These are phyloP conservation scores for Chondrilla cf. caribensis DNA, from an alignment of 37 sponge, comb jelly and placozoan species.

Conservation along the genomic window DNA sequence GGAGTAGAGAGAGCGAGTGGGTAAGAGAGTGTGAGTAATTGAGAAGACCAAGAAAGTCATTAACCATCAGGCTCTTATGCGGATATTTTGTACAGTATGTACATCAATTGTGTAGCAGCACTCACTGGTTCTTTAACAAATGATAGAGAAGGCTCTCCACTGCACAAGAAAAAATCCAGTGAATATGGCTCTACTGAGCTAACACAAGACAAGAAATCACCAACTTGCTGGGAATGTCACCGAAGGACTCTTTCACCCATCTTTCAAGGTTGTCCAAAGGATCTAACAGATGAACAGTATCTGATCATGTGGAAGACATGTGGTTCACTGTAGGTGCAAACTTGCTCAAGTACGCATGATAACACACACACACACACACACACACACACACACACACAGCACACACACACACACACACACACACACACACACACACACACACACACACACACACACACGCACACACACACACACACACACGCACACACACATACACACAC, in stretches of 20 bases:
- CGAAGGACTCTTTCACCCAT: conserved; percentile 51
- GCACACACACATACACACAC: too few species aligned
- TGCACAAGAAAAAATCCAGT: conserved; percentile 5
- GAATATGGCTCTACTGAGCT: not conserved
- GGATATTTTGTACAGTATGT: too few species aligned
- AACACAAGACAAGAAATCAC: not conserved
- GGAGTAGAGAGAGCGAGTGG: too few species aligned
- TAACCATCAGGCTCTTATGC: too few species aligned
- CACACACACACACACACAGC: too few species aligned
- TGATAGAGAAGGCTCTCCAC: conserved; percentile 19
- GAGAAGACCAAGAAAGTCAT: too few species aligned
- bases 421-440: too few species aligned
- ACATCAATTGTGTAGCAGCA: not conserved
- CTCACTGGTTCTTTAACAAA: conserved; percentile 27
- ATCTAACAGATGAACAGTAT: conserved; percentile 28
- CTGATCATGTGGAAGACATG: too few species aligned
- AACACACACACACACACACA: not conserved
- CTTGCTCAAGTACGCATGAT: not conserved
- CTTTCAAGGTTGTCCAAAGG: conserved; percentile 53
- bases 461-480: too few species aligned
- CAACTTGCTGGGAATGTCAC: conserved; percentile 51
- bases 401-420: too few species aligned
- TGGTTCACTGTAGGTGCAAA: not conserved
- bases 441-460: too few species aligned
- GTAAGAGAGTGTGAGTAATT: too few species aligned